Evolutionary conservation across 2,113 vertebrate species (phyloP).

Genomic region (Spea multiplicata): DNA sequence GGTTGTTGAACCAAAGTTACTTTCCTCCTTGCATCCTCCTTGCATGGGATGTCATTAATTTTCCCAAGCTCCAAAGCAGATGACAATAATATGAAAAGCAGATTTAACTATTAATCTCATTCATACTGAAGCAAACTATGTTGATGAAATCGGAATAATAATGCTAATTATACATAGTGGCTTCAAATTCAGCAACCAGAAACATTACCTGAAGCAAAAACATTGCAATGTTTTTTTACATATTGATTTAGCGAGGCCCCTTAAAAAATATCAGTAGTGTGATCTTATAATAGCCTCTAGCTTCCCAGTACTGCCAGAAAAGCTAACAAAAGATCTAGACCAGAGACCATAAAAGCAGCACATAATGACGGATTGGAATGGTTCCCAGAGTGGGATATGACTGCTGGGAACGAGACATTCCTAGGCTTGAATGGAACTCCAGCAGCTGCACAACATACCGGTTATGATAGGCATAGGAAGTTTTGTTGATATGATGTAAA

Average conservation of each 20-base stretch:
- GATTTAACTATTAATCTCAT: no score
- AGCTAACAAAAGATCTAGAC: constrained; percentile 43
- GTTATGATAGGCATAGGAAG: constrained; percentile 28
- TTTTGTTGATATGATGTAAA: constrained; percentile 19
- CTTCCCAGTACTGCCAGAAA: constrained; percentile 27
- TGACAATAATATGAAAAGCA: no score
- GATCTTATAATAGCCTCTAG: constrained; percentile 38
- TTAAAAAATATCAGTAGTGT: constrained; percentile 33
- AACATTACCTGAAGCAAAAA: constrained; percentile 4
- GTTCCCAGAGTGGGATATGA: constrained; percentile 36
- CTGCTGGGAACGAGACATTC: constrained; percentile 35
- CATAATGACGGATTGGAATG: constrained; percentile 33
- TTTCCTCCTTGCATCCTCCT: no score
- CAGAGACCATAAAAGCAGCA: constrained; percentile 36
- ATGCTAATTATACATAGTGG: neutral
- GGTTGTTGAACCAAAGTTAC: no score
- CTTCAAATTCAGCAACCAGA: neutral
- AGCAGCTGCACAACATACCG: constrained; percentile 31
- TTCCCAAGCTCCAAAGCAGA: no score
- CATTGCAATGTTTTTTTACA: neutral
- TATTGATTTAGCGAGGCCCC: constrained; percentile 6
- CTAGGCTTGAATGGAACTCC: constrained; percentile 26
- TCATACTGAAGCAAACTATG: no score
- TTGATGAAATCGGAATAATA: no score
- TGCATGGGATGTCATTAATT: no score